Evolutionary conservation across 2,888 invertebrate genomes (phyloP).

Genomic region (Zaprionus bogoriensis): DNA sequence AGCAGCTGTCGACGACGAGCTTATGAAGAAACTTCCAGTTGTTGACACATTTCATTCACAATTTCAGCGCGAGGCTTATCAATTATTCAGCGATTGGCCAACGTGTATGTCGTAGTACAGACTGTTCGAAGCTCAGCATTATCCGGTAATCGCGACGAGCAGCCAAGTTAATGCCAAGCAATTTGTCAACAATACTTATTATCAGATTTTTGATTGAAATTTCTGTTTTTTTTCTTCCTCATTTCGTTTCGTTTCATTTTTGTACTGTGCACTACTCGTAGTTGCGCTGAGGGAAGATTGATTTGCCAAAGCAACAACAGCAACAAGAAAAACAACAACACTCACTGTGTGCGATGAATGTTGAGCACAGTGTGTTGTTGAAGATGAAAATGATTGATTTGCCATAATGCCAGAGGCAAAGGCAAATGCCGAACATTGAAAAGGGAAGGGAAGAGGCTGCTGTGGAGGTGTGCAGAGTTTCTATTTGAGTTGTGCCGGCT

Average conservation of each 20-base stretch:
- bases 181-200: slow-evolving; percentile 69
- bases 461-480: slow-evolving; percentile 26
- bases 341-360: slow-evolving; percentile 20
- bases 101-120: slow-evolving; percentile 9
- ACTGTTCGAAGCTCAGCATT: background rate
- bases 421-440: background rate
- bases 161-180: slow-evolving; percentile 61
- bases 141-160: slow-evolving; percentile 18
- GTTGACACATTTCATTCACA: slow-evolving; percentile 27
- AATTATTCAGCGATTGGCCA: slow-evolving; percentile 34
- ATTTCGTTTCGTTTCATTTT: slow-evolving; percentile 1
- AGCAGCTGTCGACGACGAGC: background rate
- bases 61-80: slow-evolving; percentile 18
- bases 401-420: slow-evolving; percentile 50
- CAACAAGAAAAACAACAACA: slow-evolving; percentile 28
- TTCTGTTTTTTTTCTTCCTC: slow-evolving; percentile 18
- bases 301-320: slow-evolving; percentile 43
- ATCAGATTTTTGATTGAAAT: slow-evolving; percentile 68
- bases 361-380: slow-evolving; percentile 54
- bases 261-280: slow-evolving; percentile 19
- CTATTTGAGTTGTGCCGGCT: slow-evolving; percentile 59
- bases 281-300: slow-evolving; percentile 58
- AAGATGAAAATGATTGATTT: slow-evolving; percentile 72
- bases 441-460: background rate
- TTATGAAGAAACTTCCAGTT: slow-evolving; percentile 2